These are phyloP conservation scores for Pipra filicauda DNA, from an alignment of 2,113 vertebrate species.

Conservation along the genomic window DNA sequence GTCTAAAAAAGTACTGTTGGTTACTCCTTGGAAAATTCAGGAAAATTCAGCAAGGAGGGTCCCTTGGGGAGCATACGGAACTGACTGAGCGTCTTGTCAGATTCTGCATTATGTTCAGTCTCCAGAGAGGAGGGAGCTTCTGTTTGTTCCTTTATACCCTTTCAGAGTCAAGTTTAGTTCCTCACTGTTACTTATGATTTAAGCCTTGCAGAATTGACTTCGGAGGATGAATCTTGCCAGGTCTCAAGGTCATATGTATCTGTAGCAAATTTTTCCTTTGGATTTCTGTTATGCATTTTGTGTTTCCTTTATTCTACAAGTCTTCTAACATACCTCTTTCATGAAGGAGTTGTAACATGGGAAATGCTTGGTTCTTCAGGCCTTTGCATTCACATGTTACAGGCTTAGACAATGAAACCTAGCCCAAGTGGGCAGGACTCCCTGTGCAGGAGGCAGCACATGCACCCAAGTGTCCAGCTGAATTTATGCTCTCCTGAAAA, in stretches of 20 bases:
- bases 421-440: fast-evolving
- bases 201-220: not conserved
- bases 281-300: not conserved
- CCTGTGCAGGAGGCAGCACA: not conserved
- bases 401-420: not conserved
- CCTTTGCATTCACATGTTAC: not conserved
- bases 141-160: not conserved
- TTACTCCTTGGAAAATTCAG: not conserved
- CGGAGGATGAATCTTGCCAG: not conserved
- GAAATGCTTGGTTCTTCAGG: not conserved
- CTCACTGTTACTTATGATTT: not conserved
- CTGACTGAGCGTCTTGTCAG: not conserved
- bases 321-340: not conserved
- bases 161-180: not conserved
- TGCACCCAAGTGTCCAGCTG: not conserved
- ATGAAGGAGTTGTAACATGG: not conserved
- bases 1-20: not conserved
- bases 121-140: not conserved
- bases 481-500: not conserved
- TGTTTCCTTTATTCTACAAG: not conserved
- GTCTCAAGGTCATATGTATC: fast-evolving
- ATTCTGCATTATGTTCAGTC: not conserved
- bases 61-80: not conserved
- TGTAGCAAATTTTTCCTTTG: not conserved
- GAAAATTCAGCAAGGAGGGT: not conserved